A percentile compares a stretch with the other conserved stretches of the same genome.
These are phyloP conservation scores for Phrynocephalus forsythii DNA, from an alignment of 2,797 vertebrate genomes.

Conservation along the genomic window DNA sequence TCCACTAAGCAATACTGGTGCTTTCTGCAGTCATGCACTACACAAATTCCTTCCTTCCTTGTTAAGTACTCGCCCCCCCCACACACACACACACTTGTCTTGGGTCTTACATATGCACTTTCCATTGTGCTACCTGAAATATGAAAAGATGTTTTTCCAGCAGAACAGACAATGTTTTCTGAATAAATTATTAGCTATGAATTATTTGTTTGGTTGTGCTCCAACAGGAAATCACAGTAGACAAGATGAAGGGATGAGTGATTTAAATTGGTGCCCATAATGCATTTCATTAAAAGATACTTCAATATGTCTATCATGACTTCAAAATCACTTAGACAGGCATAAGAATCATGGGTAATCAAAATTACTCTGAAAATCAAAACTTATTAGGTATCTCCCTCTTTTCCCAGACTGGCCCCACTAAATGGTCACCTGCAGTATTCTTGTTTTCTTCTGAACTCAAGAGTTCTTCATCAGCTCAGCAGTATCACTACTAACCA, in stretches of 20 bases:
- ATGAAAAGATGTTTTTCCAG: constrained; percentile 3
- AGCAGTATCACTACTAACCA: neutral
- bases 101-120: neutral
- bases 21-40: too few species aligned
- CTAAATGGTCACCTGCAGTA: neutral
- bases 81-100: too few species aligned
- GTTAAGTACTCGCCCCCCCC: neutral
- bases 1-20: too few species aligned
- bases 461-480: neutral
- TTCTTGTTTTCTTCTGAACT: neutral
- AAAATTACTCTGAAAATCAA: neutral
- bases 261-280: constrained; percentile 8
- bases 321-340: constrained; percentile 9
- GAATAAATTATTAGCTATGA: constrained; percentile 29
- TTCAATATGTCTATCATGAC: neutral
- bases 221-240: constrained; percentile 5
- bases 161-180: constrained; percentile 18
- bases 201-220: constrained; percentile 15
- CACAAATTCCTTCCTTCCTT: neutral
- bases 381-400: too few species aligned
- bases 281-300: constrained; percentile 16
- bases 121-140: neutral
- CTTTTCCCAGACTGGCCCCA: too few species aligned
- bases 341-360: neutral
- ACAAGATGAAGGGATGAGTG: neutral